Conservation (phyloP, 2,797 vertebrate species). For the Brachyrhaphis roseni region DNA sequence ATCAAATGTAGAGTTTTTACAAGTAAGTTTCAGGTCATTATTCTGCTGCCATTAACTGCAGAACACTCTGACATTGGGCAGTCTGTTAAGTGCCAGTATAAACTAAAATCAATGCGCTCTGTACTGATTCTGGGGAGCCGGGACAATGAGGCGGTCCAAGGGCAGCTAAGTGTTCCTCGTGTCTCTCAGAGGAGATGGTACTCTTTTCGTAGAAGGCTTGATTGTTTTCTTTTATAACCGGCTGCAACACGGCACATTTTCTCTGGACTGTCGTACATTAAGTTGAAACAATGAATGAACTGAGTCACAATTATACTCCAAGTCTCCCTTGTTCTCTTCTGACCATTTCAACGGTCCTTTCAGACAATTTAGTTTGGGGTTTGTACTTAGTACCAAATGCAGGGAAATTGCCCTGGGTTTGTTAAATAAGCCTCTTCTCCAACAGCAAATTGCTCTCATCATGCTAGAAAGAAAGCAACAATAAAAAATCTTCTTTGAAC, state of each 20-base stretch:
- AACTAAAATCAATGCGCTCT: slow-evolving; percentile 2
- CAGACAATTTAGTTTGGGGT: background rate
- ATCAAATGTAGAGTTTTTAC: slow-evolving; percentile 4
- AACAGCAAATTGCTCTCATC: background rate
- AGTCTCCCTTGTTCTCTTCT: background rate
- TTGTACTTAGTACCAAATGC: background rate
- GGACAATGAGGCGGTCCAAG: background rate
- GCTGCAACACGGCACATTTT: background rate
- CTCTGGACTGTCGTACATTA: no score
- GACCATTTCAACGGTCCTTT: background rate
- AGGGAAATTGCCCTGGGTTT: background rate
- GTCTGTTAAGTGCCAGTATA: background rate
- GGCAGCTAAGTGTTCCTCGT: background rate
- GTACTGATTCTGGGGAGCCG: background rate
- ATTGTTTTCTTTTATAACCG: background rate
- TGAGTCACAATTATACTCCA: background rate
- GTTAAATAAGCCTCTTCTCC: background rate
- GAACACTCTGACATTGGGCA: background rate
- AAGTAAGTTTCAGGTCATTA: slow-evolving; percentile 5
- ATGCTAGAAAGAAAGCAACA: background rate
- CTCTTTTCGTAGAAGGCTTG: background rate
- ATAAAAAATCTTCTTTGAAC: background rate
- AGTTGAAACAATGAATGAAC: background rate
- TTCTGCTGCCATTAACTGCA: background rate
- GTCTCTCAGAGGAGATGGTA: background rate